Percentiles rank a stretch among this genome's conserved stretches.
phyloP scores from a whole-genome alignment of 2,888 invertebrate genomes.

The Alitta virens region DNA sequence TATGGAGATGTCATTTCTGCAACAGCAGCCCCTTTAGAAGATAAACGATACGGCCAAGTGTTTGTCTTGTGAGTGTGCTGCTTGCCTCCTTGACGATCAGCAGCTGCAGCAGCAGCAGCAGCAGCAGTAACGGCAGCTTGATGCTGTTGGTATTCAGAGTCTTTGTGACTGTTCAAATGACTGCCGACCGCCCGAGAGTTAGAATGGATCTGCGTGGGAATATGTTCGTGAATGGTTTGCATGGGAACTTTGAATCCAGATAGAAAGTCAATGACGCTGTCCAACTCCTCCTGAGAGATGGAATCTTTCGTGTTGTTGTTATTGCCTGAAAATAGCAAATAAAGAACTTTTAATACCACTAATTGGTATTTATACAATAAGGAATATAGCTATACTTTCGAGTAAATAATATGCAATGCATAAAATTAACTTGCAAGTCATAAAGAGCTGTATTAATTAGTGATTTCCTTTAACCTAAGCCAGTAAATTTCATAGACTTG shows the following conservation, averaged over 20 bases:
- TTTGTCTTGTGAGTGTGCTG: constrained; percentile 16
- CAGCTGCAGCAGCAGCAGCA: neutral
- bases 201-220: neutral
- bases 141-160: neutral
- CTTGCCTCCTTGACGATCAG: neutral
- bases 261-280: constrained; percentile 49
- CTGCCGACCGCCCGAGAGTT: neutral
- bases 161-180: neutral
- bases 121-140: neutral
- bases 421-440: neutral
- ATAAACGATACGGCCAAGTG: constrained; percentile 17
- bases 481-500: neutral
- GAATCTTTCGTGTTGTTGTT: constrained; percentile 25
- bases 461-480: neutral
- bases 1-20: neutral
- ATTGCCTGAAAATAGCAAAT: neutral
- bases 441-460: too few species aligned
- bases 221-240: constrained; percentile 17
- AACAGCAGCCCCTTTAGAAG: neutral
- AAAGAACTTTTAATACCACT: neutral
- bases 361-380: too few species aligned
- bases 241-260: constrained; percentile 30
- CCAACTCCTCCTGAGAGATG: constrained; percentile 48
- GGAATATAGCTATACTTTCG: too few species aligned
- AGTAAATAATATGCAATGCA: neutral